Evolutionary conservation across 2,797 vertebrate species (phyloP).

Genomic region (Ctenopoma kingsleyae): DNA sequence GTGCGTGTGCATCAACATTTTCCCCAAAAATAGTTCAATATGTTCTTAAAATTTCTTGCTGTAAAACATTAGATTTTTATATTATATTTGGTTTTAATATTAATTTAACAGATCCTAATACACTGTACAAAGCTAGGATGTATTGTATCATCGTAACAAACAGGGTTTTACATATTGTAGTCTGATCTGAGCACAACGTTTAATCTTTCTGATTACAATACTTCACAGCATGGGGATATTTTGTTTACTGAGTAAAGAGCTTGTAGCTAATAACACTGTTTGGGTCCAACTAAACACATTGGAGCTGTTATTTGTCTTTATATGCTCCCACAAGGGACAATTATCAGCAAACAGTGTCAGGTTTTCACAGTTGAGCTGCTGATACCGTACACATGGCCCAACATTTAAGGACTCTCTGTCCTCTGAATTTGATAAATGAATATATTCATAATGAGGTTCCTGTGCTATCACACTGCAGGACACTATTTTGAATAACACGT

Average conservation of each 20-base stretch:
- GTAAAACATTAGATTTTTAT: too few species aligned
- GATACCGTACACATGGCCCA: conserved; percentile 23
- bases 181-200: conserved; percentile 35
- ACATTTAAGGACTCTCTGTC: conserved; percentile 58
- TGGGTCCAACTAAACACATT: conserved; percentile 43
- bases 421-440: conserved; percentile 58
- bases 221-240: conserved; percentile 42
- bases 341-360: conserved; percentile 59
- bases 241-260: conserved; percentile 48
- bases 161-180: conserved; percentile 6
- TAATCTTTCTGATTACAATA: conserved; percentile 50
- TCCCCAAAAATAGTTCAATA: too few species aligned
- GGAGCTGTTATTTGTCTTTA: conserved; percentile 58
- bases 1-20: too few species aligned
- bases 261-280: conserved; percentile 55
- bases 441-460: conserved; percentile 59
- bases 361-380: conserved; percentile 45
- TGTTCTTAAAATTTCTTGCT: too few species aligned
- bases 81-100: too few species aligned
- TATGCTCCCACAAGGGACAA: conserved; percentile 63
- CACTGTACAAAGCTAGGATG: conserved; percentile 8
- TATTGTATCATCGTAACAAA: too few species aligned
- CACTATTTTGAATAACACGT: conserved; percentile 55
- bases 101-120: background rate
- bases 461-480: conserved; percentile 45